Base-by-base conservation (phyloP, 2,888 invertebrate genomes). In the Drosophila neutralis region DNA sequence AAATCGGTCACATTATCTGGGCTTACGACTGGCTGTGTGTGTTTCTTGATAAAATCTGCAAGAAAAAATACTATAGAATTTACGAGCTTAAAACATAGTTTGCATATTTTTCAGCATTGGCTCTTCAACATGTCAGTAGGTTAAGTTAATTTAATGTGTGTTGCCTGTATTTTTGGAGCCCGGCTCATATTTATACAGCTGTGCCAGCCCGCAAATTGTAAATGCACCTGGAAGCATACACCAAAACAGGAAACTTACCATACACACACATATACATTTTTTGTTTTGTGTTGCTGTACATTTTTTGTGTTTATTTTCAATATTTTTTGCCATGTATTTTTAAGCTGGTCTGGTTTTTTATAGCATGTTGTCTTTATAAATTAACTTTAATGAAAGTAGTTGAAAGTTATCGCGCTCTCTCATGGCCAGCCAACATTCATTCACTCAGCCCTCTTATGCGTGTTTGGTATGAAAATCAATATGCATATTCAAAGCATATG, bases 401-500 rank as follows among this genome's bases (percentile, higher is more conserved):
- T 56, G 71, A 11, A 53, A 48, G 69, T 38, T 64, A 67, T n/a
- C 36, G 52, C 15, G 21, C 15, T 40, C 21, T 13, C n/a, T 8
- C 24, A 15, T 1, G 8, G 18, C 11, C 15, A n/a, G 15, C 31
- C 27, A 29, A n/a, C n/a, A 6, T 61, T 8, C 35, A 21, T 18
- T 42, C 29, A 15, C 18, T 40, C 11, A 36, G 18, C 1, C 4
- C 2, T 1, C 35, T 38, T 61, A 33, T 78, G 48, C 65, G 58
- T 42, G 49, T 63, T 58, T 51, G 38, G 56, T 62, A 60, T 77
- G 64, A 73, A 85, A 88, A 88, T 88, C 84, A 87, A 88, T 85
- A 80, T 88, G 82, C 72, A 88, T 84, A 88, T 88, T 88, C 79
- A 86, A 88, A 81, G 76, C 81, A 71, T 63, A 83, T 78, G 86